Base-by-base conservation (phyloP, 2,888 invertebrate species). In the Diaphora mendica region DNA sequence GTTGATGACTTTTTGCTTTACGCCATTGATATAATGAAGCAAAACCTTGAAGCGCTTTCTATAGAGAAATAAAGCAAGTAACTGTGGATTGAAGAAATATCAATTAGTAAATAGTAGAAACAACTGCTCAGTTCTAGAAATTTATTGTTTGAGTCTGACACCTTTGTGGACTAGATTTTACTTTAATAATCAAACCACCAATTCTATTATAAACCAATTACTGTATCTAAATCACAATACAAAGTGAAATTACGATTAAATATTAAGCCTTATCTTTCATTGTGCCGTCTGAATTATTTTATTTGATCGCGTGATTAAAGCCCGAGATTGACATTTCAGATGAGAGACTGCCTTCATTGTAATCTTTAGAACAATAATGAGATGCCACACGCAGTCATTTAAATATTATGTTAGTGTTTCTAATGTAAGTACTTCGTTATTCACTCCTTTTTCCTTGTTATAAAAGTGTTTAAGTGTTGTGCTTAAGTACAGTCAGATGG, bases 251-350 rank as follows among this genome's bases (percentile, higher is more conserved):
- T 26, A n/a, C 9, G 26, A 44, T 69, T 59, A n/a, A n/a, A 69
- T 55, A 55, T 59, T n/a, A 59, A 33, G 30, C 33, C 42, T 17
- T 69, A 42, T 69, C 26, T 69, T 69, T 69, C 62, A 62, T 17
- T 68, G 39, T 39, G 39, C 7, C 68, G 42, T 30, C 20, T 42
- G 69, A 69, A 62, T 62, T 62, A 59, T 69, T 59, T 30, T 26
- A 59, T 69, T 69, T 62, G 62, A 62, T 62, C 42, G 35, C 13
- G 26, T 69, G 69, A 69, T 62, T 62, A 69, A 69, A 69, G 69
- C 69, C 15, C 4, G 26, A 59, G 42, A 26, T 62, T 69, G 69
- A 62, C 62, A 59, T 69, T 69, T 30, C 39, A 69, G 69, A 69
- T 59, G 48, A 59, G 62, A 62, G 26, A 30, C 42, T 39, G 23